Evolutionary conservation across 2,113 vertebrate species (phyloP), one percentile per base, ranked within the genome.

Genomic region (Syngnathus scovelli): DNA sequence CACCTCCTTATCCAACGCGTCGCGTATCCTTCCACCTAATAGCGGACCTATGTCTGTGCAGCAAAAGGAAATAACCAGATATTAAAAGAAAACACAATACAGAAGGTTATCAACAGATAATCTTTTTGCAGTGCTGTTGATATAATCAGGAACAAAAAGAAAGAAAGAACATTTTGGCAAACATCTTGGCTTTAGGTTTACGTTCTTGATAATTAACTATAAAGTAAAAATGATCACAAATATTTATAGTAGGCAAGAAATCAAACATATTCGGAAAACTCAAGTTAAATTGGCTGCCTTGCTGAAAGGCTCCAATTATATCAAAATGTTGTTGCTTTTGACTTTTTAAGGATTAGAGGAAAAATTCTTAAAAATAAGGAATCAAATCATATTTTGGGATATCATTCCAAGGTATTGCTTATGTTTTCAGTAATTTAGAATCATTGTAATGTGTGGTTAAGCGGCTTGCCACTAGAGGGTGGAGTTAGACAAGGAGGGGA

Each of bases 11-110:
- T 81, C 92, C 59, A 99, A 64, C 41, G 88, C 89, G 4, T 92
- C 83, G 0, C 89, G 92, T 76, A 99, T 94, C 78, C 83, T 85
- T 1, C 59, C 89, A 63, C 95, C 95, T 52, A 99, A 90, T 77
- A 97, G 43, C 0, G 79, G 87, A 66, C 92, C 92, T 69, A 98
- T 90, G 83, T 94, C 97, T 98, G 88, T 10, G 71, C 0, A 13
- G 21, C 54, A 64, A 68, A 7, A 64, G 33, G 46, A 51, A 33
- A 64, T 12, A 62, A 62, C 23, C 41, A 44, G 15, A 16, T 21
- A 44, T 62, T 13, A 62, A 44, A 62, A 36, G 55, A 18, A 23
- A 41, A 21, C 12, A 43, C 19, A 62, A n/a, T 4, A 62, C 38
- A 21, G 5, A 16, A 23, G 19, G 11, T n/a, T 19, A 23, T 54